Percentiles rank a stretch among this genome's conserved stretches.
Conservation (phyloP, 2,113 vertebrate species). For the Acinonyx jubatus region DNA sequence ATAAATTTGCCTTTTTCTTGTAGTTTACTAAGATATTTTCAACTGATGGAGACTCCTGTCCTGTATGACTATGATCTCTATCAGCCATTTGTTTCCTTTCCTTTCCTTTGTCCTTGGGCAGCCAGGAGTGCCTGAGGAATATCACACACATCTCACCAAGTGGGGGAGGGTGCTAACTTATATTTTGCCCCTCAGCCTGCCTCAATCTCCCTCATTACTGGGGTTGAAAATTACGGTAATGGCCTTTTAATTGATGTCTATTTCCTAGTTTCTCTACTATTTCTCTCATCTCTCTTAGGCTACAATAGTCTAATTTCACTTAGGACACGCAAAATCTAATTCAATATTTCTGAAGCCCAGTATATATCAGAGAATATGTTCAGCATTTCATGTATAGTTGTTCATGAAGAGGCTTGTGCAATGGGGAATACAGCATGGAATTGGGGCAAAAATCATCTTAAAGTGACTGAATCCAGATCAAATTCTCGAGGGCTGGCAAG, state of each 20-base stretch:
- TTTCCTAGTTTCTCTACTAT: not conserved
- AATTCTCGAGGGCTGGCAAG: not conserved
- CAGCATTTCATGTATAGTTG: not conserved
- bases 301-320: not conserved
- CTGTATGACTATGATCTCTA: too few relatives aligned
- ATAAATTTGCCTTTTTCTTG: too few relatives aligned
- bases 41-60: too few relatives aligned
- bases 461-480: not conserved
- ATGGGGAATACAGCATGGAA: not conserved
- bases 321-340: not conserved
- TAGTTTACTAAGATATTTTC: too few relatives aligned
- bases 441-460: not conserved
- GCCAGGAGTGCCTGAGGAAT: too few relatives aligned
- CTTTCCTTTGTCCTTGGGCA: too few relatives aligned
- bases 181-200: too few relatives aligned
- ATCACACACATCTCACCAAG: too few relatives aligned
- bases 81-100: too few relatives aligned
- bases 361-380: not conserved
- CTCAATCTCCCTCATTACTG: too few relatives aligned
- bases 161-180: too few relatives aligned
- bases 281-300: not conserved
- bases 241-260: not conserved
- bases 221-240: not conserved
- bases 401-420: not conserved
- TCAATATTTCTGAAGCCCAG: not conserved